Percentiles rank a stretch among this genome's conserved stretches.
phyloP scores from a whole-genome alignment of 2,888 invertebrate genomes.

The Plebejus argus region DNA sequence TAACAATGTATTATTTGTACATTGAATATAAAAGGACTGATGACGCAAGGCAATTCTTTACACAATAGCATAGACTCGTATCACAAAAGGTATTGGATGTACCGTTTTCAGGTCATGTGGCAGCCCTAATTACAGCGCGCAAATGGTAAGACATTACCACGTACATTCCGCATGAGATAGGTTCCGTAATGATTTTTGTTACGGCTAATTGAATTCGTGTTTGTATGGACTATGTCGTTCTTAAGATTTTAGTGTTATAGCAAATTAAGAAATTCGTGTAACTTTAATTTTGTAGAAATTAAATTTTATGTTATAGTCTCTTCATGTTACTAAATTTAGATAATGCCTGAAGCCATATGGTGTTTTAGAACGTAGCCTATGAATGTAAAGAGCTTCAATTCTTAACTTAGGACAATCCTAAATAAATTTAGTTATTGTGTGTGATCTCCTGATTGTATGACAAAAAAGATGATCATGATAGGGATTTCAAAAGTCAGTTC shows the following conservation, averaged over 20 bases:
- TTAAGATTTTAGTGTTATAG: not conserved
- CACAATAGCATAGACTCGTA: not conserved
- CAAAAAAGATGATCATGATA: not conserved
- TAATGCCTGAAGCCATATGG: too few species aligned
- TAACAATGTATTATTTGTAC: constrained; percentile 10
- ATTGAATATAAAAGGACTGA: constrained; percentile 10
- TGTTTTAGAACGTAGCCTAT: too few species aligned
- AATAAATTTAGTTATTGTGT: not conserved
- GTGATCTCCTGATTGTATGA: not conserved
- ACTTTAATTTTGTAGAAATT: not conserved
- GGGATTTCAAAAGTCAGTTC: not conserved
- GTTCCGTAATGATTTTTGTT: constrained; percentile 25
- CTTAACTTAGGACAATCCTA: too few species aligned
- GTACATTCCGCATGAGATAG: constrained; percentile 25
- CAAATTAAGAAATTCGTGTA: not conserved
- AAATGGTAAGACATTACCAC: constrained; percentile 31
- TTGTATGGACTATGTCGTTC: constrained; percentile 2
- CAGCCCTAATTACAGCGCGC: constrained; percentile 26
- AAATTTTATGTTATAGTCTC: not conserved
- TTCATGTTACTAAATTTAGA: too few species aligned
- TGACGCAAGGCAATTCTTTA: constrained; percentile 11
- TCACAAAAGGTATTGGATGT: constrained; percentile 22
- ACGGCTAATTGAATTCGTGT: constrained; percentile 9
- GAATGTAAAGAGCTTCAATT: too few species aligned
- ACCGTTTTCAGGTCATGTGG: constrained; percentile 23